Evolutionary conservation across 2,888 invertebrate genomes (phyloP).

Genomic region (Ornithoptera alexandrae): DNA sequence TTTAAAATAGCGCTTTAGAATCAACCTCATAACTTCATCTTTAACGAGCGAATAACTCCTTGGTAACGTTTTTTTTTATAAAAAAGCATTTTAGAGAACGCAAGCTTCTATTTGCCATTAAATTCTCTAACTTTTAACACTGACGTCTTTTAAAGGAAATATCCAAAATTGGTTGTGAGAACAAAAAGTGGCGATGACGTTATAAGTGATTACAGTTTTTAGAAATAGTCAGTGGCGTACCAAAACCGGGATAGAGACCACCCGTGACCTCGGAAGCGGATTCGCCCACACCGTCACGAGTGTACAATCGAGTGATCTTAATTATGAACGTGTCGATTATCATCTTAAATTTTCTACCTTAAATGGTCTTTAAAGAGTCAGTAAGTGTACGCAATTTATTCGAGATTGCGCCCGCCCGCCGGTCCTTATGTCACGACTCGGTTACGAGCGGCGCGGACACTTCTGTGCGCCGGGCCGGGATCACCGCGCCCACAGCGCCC

Average conservation of each 20-base stretch:
- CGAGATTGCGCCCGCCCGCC: slow-evolving; percentile 66
- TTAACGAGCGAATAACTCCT: not conserved
- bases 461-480: slow-evolving; percentile 56
- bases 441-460: slow-evolving; percentile 57
- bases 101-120: slow-evolving; percentile 6
- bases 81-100: slow-evolving; percentile 7
- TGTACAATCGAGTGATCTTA: slow-evolving; percentile 70
- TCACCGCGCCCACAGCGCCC: slow-evolving; percentile 52
- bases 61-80: not conserved
- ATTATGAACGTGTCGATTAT: slow-evolving; percentile 79
- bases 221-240: slow-evolving; percentile 44
- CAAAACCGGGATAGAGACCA: slow-evolving; percentile 55
- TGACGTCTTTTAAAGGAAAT: slow-evolving; percentile 12
- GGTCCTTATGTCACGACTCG: slow-evolving; percentile 71
- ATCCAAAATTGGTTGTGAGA: slow-evolving; percentile 10
- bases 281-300: slow-evolving; percentile 77
- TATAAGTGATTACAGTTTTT: slow-evolving; percentile 24
- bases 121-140: slow-evolving; percentile 10
- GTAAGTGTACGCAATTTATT: slow-evolving; percentile 76
- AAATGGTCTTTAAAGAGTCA: slow-evolving; percentile 78
- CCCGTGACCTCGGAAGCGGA: slow-evolving; percentile 74
- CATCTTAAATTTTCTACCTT: slow-evolving; percentile 78
- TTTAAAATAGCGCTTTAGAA: slow-evolving; percentile 8
- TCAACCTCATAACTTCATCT: slow-evolving; percentile 1
- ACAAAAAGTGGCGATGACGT: slow-evolving; percentile 13